Evolutionary conservation across 2,888 invertebrate genomes (phyloP).

Genomic region (Sicus ferrugineus): DNA sequence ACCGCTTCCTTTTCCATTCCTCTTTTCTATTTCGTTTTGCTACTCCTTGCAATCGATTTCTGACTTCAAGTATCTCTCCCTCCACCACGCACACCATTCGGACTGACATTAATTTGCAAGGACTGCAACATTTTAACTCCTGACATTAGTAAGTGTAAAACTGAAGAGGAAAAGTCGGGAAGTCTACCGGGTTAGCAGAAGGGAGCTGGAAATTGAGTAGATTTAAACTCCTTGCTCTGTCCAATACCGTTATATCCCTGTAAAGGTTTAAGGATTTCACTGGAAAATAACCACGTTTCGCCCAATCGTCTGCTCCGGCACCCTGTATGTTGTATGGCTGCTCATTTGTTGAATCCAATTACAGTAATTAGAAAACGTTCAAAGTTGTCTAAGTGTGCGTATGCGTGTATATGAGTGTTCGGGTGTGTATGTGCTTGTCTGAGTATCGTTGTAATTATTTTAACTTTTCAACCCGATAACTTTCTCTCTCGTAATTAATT

Average conservation of each 20-base stretch:
- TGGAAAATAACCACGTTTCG: no score
- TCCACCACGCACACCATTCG: neutral
- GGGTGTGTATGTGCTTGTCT: neutral
- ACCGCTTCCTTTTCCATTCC: neutral
- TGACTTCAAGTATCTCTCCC: neutral
- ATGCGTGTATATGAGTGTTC: neutral
- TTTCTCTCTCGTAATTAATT: conserved; percentile 5
- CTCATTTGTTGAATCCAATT: conserved; percentile 40
- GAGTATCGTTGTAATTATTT: conserved; percentile 29
- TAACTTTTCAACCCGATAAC: conserved; percentile 11
- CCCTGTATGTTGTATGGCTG: conserved; percentile 14
- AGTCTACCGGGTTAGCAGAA: neutral
- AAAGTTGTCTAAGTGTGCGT: conserved; percentile 16
- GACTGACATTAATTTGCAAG: conserved; percentile 29
- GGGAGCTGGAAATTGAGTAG: neutral
- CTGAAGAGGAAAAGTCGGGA: no score
- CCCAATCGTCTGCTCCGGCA: neutral
- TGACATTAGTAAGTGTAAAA: conserved; percentile 24
- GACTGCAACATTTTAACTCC: conserved; percentile 31
- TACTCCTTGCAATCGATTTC: neutral
- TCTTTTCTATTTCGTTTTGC: neutral
- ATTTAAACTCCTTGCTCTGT: neutral
- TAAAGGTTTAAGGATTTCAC: conserved; percentile 13
- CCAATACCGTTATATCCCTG: conserved; percentile 11
- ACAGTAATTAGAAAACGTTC: conserved; percentile 36